Evolutionary conservation across 2,888 invertebrate species (phyloP), one percentile per base, ranked within the genome.

Genomic region (Digitonthophagus gazella): DNA sequence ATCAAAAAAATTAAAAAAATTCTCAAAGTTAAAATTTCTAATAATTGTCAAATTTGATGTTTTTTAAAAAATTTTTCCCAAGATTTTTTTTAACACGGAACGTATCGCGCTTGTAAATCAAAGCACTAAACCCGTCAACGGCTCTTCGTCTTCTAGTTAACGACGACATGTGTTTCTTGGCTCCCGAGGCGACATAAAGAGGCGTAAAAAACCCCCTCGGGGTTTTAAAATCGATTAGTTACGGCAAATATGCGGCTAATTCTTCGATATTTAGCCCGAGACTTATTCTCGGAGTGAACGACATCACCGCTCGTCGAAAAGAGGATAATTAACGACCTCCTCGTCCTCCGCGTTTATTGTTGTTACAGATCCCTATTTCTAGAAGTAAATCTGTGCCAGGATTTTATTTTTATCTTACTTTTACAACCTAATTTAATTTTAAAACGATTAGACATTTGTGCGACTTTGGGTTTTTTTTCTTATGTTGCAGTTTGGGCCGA

Each of bases 401-500:
- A 56, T 15, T 14, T 56, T 15, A 15, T 56, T 56, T 56, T 15
- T 56, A 15, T 56, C 15, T 58, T 16, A 58, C 4, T 11, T 58
- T 58, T n/a, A 16, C 3, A 58, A 16, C 6, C 11, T 15, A 15
- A 4, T 58, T 19, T n/a, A 55, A n/a, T 44, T 15, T 44, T 65
- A 55, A 55, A 8, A 15, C 22, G 11, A 15, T 15, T 65, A 58
- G 44, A 68, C 15, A 68, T 57, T 68, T 44, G 68, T 66, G 68
- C 68, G 65, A 68, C 68, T 65, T 76, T 77, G 76, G 77, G 77
- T 75, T 75, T 72, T 74, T 15, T 61, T 16, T 61, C 18, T 75
- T 72, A 74, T 84, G 82, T 89, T 88, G 76, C 90, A 95, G 94
- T 94, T 82, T 94, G 94, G 93, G 93, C 94, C 73, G 94, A 94